Conservation (phyloP, 2,797 vertebrate species). For the Cottoperca gobio region DNA sequence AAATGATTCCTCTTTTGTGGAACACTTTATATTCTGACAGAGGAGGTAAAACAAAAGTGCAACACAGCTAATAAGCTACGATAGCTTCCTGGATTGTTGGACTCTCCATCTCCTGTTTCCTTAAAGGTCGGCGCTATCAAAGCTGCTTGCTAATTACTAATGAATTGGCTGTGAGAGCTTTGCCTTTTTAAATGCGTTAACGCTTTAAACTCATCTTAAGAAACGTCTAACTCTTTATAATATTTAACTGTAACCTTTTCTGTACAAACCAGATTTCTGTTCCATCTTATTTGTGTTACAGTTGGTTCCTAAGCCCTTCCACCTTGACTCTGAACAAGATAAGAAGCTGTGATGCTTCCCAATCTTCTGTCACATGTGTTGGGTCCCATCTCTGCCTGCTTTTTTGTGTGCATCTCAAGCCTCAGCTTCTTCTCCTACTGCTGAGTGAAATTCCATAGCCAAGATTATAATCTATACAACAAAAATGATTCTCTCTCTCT, state of each 20-base stretch:
- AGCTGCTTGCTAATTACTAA: background rate
- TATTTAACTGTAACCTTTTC: background rate
- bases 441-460: conserved; percentile 63
- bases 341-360: conserved; percentile 33
- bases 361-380: conserved; percentile 55
- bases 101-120: background rate
- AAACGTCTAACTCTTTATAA: background rate
- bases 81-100: background rate
- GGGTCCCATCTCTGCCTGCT: conserved; percentile 29
- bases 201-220: background rate
- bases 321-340: conserved; percentile 41
- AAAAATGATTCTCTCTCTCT: conserved; percentile 50
- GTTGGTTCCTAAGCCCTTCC: conserved; percentile 28
- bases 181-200: background rate
- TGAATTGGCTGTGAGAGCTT: background rate
- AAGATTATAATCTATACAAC: conserved; percentile 68
- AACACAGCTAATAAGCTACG: background rate
- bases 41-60: background rate
- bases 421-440: conserved; percentile 9
- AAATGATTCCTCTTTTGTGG: background rate
- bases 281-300: conserved; percentile 31
- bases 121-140: background rate
- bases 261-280: conserved; percentile 20
- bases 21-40: background rate
- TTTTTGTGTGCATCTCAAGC: conserved; percentile 31